Evolutionary conservation across 2,797 vertebrate genomes (phyloP).

Genomic region (Ambastaia sidthimunki): DNA sequence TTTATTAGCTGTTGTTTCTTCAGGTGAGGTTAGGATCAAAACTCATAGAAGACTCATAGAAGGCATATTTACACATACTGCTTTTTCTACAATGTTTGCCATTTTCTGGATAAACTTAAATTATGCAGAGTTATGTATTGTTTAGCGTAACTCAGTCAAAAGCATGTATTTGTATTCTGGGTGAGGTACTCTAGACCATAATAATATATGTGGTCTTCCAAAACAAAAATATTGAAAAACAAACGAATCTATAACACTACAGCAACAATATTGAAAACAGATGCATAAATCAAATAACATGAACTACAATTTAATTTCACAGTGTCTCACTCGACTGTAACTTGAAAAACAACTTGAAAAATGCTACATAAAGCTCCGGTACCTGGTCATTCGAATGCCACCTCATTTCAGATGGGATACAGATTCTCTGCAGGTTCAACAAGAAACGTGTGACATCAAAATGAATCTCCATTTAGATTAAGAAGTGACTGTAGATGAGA

Average conservation of each 20-base stretch:
- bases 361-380: background rate
- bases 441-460: background rate
- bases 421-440: background rate
- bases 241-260: background rate
- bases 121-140: constrained; percentile 28
- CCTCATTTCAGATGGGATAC: constrained; percentile 1
- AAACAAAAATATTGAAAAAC: background rate
- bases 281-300: background rate
- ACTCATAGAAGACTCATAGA: no score
- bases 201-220: background rate
- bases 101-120: background rate
- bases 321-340: background rate
- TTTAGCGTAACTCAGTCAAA: constrained; percentile 34
- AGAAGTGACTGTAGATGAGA: background rate
- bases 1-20: no score
- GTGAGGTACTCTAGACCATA: constrained; percentile 7
- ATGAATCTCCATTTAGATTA: constrained; percentile 20
- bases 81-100: no score
- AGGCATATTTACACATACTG: no score
- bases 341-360: background rate
- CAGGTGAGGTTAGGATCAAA: no score
- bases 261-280: background rate
- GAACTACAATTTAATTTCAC: constrained; percentile 9
- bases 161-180: constrained; percentile 26
- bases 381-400: background rate